Conservation (phyloP, 2,797 vertebrate species). For the Lagodon rhomboides region DNA sequence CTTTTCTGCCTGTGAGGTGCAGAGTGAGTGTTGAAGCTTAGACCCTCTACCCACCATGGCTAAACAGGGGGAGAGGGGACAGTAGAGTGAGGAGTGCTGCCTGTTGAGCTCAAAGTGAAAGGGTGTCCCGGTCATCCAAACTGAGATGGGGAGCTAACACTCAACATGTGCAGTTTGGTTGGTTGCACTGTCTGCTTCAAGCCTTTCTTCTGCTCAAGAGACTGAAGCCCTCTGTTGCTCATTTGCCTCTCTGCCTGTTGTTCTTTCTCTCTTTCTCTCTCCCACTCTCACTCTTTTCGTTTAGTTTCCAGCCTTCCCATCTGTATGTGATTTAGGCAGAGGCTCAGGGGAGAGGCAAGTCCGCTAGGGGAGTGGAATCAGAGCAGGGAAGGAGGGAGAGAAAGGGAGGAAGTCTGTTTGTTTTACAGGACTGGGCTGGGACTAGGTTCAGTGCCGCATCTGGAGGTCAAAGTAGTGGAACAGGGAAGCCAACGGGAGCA, state of each 20-base stretch:
- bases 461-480: slow-evolving; percentile 81
- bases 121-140: slow-evolving; percentile 81
- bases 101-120: slow-evolving; percentile 85
- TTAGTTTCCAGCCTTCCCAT: slow-evolving; percentile 80
- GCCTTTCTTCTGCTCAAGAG: slow-evolving; percentile 47
- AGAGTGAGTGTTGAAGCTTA: slow-evolving; percentile 67
- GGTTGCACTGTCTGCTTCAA: slow-evolving; percentile 73
- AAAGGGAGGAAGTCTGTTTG: slow-evolving; percentile 81
- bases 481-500: slow-evolving; percentile 71
- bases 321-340: slow-evolving; percentile 88
- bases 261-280: slow-evolving; percentile 59
- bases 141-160: slow-evolving; percentile 80
- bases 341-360: slow-evolving; percentile 80
- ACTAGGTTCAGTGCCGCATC: slow-evolving; percentile 77
- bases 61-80: slow-evolving; percentile 48
- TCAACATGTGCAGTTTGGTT: slow-evolving; percentile 75
- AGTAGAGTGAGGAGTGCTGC: slow-evolving; percentile 76
- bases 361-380: slow-evolving; percentile 71
- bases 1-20: slow-evolving; percentile 43
- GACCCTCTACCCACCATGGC: slow-evolving; percentile 51
- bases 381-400: slow-evolving; percentile 61
- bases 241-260: slow-evolving; percentile 67
- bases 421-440: slow-evolving; percentile 72
- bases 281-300: slow-evolving; percentile 74
- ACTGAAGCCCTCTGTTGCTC: slow-evolving; percentile 61